A percentile compares a stretch with the other conserved stretches of the same genome.
Conservation (phyloP, 53 echinoderm and acorn worm genomes). For the Mesocentrotus franciscanus region DNA sequence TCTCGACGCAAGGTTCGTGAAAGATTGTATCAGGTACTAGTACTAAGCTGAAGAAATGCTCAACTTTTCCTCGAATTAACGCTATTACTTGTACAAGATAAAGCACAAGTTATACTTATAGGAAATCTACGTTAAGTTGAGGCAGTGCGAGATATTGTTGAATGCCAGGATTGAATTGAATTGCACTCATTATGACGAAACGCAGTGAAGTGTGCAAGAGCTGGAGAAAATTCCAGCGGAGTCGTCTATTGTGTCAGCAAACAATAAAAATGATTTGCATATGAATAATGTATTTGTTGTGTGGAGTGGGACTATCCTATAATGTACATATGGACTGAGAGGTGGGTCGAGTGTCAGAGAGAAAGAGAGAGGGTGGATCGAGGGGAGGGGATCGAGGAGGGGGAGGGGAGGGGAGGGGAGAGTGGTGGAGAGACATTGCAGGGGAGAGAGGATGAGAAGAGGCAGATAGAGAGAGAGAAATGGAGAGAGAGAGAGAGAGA, state of each 20-base stretch:
- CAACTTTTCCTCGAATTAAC: not conserved
- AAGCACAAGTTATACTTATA: not conserved
- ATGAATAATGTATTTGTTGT: constrained; percentile 14
- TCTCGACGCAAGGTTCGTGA: not conserved
- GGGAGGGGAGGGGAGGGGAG: not conserved
- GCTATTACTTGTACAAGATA: not conserved
- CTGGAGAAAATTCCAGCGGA: constrained; percentile 15
- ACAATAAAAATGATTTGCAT: constrained; percentile 50
- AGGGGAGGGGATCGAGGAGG: not conserved
- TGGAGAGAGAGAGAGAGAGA: not conserved
- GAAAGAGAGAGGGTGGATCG: not conserved
- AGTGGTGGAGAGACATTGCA: not conserved
- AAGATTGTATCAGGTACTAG: not conserved
- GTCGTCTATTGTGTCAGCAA: constrained; percentile 16
- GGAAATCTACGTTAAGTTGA: not conserved
- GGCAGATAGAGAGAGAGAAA: too few species aligned
- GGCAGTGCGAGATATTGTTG: not conserved
- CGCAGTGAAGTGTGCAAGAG: not conserved
- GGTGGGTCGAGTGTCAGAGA: not conserved
- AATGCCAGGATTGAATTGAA: not conserved
- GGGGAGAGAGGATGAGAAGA: too few species aligned
- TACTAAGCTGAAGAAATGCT: not conserved
- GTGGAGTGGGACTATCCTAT: not conserved
- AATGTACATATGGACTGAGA: not conserved
- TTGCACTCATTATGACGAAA: not conserved